Base-by-base conservation (phyloP, 2,888 invertebrate genomes). In the Drosophila hamatofila region DNA sequence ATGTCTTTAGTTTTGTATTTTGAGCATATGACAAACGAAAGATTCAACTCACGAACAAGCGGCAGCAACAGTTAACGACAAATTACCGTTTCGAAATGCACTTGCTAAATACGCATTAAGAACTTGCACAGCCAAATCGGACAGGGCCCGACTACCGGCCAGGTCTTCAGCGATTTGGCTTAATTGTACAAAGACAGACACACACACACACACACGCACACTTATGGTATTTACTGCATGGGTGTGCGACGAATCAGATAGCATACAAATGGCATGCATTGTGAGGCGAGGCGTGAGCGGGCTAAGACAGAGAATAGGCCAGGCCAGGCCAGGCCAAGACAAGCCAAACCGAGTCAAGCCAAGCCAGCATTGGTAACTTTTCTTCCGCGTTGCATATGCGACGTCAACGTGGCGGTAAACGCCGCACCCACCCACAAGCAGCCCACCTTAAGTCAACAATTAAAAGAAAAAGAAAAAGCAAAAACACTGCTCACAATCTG, bases 361-460 rank as follows among this genome's bases (percentile, higher is more conserved):
- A 37, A 42, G 44, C 21, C 69, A 39, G 18, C 18, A 8, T 37
- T 30, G 46, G 64, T 37, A n/a, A 25, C 65, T 90, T 87, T 90
- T 87, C 90, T 87, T 87, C 86, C 86, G 86, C 86, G 88, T 87
- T 87, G 86, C 90, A 88, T 69, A 88, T 77, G 75, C 77, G 72
- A 72, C 70, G 65, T 58, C 68, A 58, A 69, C 72, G 77, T 64
- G 61, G 66, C 49, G 35, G 62, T 49, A 51, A 66, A 54, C 37
- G 83, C 72, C 88, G 71, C 89, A 87, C 86, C 86, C 86, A 89
- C 86, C 88, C 90, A 89, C 87, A 78, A 23, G 51, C 51, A 25
- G 78, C 75, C 67, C 69, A 49, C 75, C 72, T 56, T 72, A 74
- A 90, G 69, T 75, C 87, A 90, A 85, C 90, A 90, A 87, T 85